These are phyloP conservation scores for Anas platyrhynchos DNA, from an alignment of 2,113 vertebrate species.

Conservation along the genomic window DNA sequence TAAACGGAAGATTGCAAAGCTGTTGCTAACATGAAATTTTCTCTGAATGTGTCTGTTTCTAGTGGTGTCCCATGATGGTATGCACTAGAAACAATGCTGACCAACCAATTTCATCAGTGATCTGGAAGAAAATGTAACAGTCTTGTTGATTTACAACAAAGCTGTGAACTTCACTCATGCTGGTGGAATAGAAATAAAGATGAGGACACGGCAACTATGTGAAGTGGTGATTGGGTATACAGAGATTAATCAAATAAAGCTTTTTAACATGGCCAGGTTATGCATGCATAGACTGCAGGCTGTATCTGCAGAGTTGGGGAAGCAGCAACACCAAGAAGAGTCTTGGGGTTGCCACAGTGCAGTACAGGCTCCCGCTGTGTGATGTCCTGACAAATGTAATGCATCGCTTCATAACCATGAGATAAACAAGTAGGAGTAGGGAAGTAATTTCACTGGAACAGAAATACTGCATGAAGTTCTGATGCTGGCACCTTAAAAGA, in stretches of 20 bases:
- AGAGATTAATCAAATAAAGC: neutral
- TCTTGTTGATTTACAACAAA: neutral
- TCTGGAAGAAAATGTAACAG: neutral
- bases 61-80: neutral
- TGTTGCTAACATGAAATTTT: constrained; percentile 26
- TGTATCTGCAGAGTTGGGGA: neutral
- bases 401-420: neutral
- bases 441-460: neutral
- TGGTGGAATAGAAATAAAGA: neutral
- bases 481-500: neutral
- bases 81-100: neutral
- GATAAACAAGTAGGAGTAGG: neutral
- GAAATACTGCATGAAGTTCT: neutral
- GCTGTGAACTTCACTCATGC: neutral
- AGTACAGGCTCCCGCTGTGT: neutral
- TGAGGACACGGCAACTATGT: neutral
- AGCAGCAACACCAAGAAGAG: neutral
- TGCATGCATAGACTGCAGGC: neutral
- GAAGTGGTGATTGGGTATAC: neutral
- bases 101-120: neutral
- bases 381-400: neutral
- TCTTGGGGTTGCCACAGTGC: neutral
- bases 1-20: constrained; percentile 58
- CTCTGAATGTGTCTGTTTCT: constrained; percentile 3
- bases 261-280: neutral